Conservation (phyloP, 2,797 vertebrate species). For the Tokudaia muenninki region DNA sequence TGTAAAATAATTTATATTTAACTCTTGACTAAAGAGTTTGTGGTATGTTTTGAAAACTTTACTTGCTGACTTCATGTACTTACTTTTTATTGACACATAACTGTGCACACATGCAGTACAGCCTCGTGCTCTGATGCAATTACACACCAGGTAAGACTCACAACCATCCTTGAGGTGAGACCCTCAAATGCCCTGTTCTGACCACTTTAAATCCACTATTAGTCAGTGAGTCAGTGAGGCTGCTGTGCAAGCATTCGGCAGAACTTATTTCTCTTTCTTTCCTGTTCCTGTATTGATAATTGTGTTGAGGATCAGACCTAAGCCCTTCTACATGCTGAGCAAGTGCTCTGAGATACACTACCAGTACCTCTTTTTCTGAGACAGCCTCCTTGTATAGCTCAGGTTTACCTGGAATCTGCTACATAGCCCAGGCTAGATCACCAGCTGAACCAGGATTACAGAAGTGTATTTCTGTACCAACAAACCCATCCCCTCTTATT, state of each 20-base stretch:
- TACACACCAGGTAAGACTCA: neutral
- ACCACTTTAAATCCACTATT: neutral
- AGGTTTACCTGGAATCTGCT: neutral
- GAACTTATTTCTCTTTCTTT: neutral
- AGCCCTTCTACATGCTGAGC: neutral
- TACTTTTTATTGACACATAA: neutral
- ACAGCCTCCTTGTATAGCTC: neutral
- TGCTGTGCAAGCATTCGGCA: neutral
- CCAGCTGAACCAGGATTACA: neutral
- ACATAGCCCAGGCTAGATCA: neutral
- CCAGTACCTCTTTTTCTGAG: neutral
- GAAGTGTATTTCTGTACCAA: neutral
- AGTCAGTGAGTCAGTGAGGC: neutral
- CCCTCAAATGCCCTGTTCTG: neutral
- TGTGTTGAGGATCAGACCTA: neutral
- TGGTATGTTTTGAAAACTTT: conserved; percentile 29
- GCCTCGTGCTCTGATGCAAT: neutral
- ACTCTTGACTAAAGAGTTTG: neutral
- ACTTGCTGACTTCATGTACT: neutral
- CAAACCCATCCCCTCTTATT: neutral
- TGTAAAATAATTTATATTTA: neutral
- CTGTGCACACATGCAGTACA: neutral
- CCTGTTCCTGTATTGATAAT: neutral
- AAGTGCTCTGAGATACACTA: neutral
- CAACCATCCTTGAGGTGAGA: neutral